Conservation (phyloP, 1,140 invertebrate species). For the Penaeus vannamei region DNA sequence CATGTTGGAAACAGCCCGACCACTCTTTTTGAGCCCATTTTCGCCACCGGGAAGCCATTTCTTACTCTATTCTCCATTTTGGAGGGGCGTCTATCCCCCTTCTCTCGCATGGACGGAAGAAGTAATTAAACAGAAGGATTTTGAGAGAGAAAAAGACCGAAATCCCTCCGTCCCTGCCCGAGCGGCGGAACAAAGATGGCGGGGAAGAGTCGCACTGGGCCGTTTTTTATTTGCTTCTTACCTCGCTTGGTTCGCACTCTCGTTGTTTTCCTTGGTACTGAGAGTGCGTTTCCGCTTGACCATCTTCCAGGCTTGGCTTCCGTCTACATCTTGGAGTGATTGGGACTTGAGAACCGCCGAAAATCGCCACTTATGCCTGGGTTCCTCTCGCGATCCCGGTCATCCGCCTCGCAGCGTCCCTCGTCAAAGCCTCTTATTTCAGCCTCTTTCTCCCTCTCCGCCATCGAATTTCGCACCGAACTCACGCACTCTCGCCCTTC, state of each 20-base stretch:
- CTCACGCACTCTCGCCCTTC: background rate
- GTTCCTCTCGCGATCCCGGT: constrained; percentile 3
- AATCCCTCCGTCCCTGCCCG: background rate
- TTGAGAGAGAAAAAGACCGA: background rate
- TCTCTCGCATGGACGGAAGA: no score
- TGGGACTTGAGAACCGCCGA: background rate
- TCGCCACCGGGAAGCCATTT: no score
- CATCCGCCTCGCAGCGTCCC: constrained; percentile 5
- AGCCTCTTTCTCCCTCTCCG: background rate
- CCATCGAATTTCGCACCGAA: background rate
- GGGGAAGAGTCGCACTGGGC: background rate
- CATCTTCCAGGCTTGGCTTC: constrained; percentile 18
- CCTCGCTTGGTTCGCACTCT: constrained; percentile 31
- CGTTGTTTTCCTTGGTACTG: constrained; percentile 50
- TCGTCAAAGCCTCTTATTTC: background rate
- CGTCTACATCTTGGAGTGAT: constrained; percentile 42
- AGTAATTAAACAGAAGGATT: background rate
- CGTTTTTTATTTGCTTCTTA: constrained; percentile 33
- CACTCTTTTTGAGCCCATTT: no score
- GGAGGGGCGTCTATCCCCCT: no score
- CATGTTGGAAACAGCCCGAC: no score
- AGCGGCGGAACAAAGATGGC: constrained; percentile 51
- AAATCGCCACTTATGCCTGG: background rate
- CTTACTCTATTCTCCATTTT: no score
- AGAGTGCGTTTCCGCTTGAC: constrained; percentile 58